Evolutionary conservation across 2,888 invertebrate species (phyloP), one percentile per base, ranked within the genome.

Genomic region (Troides oblongomaculatus): DNA sequence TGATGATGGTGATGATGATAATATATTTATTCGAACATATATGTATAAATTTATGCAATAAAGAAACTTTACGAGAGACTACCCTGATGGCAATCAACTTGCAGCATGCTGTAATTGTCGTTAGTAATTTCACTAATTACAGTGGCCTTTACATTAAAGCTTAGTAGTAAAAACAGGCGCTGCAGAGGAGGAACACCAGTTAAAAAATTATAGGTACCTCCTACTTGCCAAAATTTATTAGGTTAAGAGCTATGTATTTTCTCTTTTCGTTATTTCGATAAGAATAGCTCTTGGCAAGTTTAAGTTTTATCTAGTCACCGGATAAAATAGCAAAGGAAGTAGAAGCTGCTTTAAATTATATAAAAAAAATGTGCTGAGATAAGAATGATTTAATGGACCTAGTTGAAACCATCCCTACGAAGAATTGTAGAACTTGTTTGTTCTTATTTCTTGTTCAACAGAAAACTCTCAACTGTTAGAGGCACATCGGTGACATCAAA

Each of bases 231-330:
- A 68, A 60, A 68, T 60, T 64, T 53, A 17, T 59, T 56, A 58
- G 25, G 21, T 67, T 25, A 25, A 68, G 39, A 68, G 64, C 53
- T 14, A 56, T 68, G 21, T 68, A 64, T 68, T 53, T 64, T 53
- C 39, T 63, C 23, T 39, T 10, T 39, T 10, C 36, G 46, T 63
- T 68, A 39, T 36, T 39, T 17, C 53, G 68, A 68, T 68, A 68
- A 63, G 60, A 64, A 60, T 64, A 68, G 59, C 64, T 36, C 64
- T 68, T 68, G 68, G 68, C 68, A 68, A 63, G 68, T 68, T 68
- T 68, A 53, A 68, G 64, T 68, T 60, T 68, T 68, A 68, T 64
- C 68, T 68, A 30, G 23, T 64, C 53, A 25, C 30, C 18, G 25
- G 30, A 61, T 53, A 30, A 64, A 56, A 62, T 68, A 21, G 39